These are phyloP conservation scores for Sminthurides aquaticus DNA, from an alignment of 2,888 invertebrate genomes.

Conservation along the genomic window DNA sequence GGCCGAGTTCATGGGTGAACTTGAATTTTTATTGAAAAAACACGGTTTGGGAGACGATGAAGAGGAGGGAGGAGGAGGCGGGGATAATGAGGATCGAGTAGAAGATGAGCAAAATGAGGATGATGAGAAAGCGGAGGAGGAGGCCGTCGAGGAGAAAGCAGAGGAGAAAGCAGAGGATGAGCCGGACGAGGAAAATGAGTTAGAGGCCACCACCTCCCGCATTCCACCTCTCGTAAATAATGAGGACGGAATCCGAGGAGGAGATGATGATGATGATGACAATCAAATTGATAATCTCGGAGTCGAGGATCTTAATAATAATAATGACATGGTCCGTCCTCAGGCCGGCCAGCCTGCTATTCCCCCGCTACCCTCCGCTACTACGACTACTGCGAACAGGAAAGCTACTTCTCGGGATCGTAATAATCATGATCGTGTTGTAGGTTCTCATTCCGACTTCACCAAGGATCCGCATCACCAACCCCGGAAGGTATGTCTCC, in stretches of 20 bases:
- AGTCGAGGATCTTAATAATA: not conserved
- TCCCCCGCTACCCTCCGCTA: not conserved
- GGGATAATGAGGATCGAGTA: constrained; percentile 1
- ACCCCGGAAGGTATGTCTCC: not conserved
- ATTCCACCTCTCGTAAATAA: too few species aligned
- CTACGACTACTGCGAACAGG: not conserved
- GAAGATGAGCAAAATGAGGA: constrained; percentile 11
- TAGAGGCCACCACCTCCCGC: too few species aligned
- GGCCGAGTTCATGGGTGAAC: constrained; percentile 28
- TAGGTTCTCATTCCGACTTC: too few species aligned
- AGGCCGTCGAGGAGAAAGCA: not conserved
- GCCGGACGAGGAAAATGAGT: not conserved
- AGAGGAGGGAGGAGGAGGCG: too few species aligned
- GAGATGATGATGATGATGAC: not conserved
- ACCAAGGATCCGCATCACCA: not conserved
- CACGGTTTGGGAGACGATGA: constrained; percentile 22
- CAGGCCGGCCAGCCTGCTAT: too few species aligned
- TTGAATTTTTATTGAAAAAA: constrained; percentile 26
- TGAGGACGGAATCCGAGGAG: too few species aligned
- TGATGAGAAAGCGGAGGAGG: not conserved
- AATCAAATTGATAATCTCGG: not conserved
- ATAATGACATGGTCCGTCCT: not conserved
- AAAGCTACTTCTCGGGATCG: not conserved
- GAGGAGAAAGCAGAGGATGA: constrained; percentile 6
- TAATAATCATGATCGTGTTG: constrained; percentile 5